Evolutionary conservation across 1,140 invertebrate genomes (phyloP), one percentile per base, ranked within the genome.

Genomic region (Cheumatopsyche charites): DNA sequence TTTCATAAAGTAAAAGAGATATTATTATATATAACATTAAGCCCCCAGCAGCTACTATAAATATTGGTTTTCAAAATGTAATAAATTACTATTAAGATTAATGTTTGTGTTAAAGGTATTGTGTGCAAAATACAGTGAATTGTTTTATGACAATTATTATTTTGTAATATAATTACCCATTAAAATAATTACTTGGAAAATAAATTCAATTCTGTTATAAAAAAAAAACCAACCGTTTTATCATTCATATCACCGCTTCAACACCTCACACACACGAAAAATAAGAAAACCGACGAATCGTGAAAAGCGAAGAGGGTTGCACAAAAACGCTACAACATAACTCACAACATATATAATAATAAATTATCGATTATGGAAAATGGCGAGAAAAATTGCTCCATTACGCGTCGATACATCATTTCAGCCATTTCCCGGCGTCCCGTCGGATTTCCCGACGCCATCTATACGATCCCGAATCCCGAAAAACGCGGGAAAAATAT

Each of bases 291-390:
- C 23, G n/a, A 17, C 81, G 81, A 83, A 80, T 82, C 81, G 81
- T 80, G 81, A 82, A 81, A 79, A 78, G 77, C 80, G 79, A 79
- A 75, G 77, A 78, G 77, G 3, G 58, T 4, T 47, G 13, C 13
- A 47, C 13, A 47, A 7, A 47, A 12, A n/a, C 4, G 13, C 4
- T 47, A 15, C 12, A 6, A 47, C 15, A 58, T 61, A 70, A 61
- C 58, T 47, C 55, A 19, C 21, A 43, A 61, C 68, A 49, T 47
- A 62, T 45, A 70, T 62, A 76, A 76, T 76, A 73, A 73, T 76
- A 76, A 76, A 76, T 76, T 76, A 76, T 66, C 72, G 75, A 76
- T 76, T 76, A 76, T 76, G 75, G 75, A 76, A 76, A 76, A 76
- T 76, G 71, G 75, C 49, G 75, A 76, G 75, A 76, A 76, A 76